A percentile compares a stretch with the other conserved stretches of the same genome.
Evolutionary conservation across 2,113 vertebrate species (phyloP).

Genomic region (Ptilonorhynchus violaceus): DNA sequence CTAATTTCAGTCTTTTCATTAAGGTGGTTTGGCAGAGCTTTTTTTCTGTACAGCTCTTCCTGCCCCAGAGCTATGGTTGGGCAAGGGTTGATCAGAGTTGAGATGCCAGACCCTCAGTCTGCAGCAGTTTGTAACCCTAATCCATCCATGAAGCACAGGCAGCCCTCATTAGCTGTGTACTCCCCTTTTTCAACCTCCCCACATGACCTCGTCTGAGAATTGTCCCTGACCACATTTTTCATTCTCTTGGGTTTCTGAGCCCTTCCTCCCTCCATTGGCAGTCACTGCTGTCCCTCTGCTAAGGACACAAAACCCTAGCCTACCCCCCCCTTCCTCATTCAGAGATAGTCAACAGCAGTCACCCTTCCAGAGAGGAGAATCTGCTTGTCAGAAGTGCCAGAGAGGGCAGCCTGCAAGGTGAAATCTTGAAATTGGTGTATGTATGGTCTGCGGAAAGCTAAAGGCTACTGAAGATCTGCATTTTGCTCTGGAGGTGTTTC

Average conservation of each 20-base stretch:
- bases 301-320: background rate
- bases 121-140: background rate
- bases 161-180: background rate
- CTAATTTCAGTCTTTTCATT: slow-evolving; percentile 35
- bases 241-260: background rate
- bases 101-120: background rate
- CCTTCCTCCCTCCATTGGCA: background rate
- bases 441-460: background rate
- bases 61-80: background rate
- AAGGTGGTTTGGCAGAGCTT: slow-evolving; percentile 28
- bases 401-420: background rate
- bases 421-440: background rate
- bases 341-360: background rate
- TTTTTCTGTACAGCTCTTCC: background rate
- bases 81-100: background rate
- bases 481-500: background rate
- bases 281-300: background rate
- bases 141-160: background rate
- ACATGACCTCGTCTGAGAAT: background rate
- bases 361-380: background rate
- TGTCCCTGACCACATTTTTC: background rate
- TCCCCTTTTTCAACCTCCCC: background rate
- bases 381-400: background rate
- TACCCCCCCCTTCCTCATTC: background rate
- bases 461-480: background rate